Percentiles rank a stretch among this genome's conserved stretches.
Conservation (phyloP, 2,888 invertebrate genomes). For the Dione juno region DNA sequence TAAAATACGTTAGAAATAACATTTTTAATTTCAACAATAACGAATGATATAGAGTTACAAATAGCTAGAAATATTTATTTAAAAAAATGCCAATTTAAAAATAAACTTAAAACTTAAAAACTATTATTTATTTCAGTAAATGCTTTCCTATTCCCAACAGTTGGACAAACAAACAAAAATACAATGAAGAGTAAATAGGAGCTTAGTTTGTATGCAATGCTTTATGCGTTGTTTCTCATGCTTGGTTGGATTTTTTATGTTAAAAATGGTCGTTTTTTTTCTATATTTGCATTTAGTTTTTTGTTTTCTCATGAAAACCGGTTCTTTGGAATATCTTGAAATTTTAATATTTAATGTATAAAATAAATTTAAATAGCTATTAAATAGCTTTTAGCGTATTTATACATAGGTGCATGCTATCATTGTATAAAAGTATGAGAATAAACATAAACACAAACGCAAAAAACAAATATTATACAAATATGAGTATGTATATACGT, state of each 20-base stretch:
- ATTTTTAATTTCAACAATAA: too few species aligned
- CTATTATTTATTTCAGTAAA: background rate
- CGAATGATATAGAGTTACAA: too few species aligned
- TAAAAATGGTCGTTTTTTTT: background rate
- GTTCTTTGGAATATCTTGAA: background rate
- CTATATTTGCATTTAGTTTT: background rate
- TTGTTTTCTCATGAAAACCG: background rate
- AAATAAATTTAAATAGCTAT: too few species aligned
- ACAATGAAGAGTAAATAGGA: constrained; percentile 27
- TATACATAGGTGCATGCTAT: too few species aligned
- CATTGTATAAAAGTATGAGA: too few species aligned
- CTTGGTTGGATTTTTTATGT: constrained; percentile 18
- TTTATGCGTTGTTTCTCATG: constrained; percentile 26
- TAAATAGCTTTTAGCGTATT: too few species aligned
- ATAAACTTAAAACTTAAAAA: background rate
- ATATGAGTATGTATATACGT: too few species aligned
- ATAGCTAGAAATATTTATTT: constrained; percentile 11
- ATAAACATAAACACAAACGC: too few species aligned
- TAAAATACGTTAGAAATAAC: too few species aligned
- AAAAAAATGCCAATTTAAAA: background rate
- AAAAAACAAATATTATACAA: too few species aligned
- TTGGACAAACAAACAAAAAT: constrained; percentile 18
- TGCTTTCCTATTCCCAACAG: background rate
- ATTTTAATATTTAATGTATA: background rate
- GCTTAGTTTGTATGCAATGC: constrained; percentile 14